Percentiles rank a stretch among this genome's conserved stretches.
These are phyloP conservation scores for Trachelus stipa DNA, from an alignment of 2,888 invertebrate species.

Conservation along the genomic window DNA sequence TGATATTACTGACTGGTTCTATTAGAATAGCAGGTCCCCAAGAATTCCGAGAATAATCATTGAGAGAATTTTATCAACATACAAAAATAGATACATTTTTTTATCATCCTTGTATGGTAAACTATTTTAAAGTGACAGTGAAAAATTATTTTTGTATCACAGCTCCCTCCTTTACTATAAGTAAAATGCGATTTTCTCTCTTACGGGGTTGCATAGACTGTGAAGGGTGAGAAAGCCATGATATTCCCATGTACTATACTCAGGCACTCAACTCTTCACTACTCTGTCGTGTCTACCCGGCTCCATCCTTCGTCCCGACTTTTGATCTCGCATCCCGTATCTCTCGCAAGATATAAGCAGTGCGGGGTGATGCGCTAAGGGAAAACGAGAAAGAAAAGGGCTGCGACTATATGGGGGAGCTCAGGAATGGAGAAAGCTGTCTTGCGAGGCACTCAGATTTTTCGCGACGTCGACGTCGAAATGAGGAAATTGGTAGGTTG, in stretches of 20 bases:
- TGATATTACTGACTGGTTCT: background rate
- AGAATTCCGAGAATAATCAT: background rate
- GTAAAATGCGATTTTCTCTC: background rate
- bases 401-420: background rate
- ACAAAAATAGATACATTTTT: background rate
- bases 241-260: background rate
- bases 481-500: background rate
- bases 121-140: background rate
- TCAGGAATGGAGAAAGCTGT: background rate
- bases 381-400: background rate
- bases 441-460: background rate
- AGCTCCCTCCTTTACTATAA: background rate
- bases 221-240: background rate
- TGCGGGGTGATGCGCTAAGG: background rate
- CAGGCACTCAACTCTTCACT: background rate
- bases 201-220: background rate
- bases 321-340: background rate
- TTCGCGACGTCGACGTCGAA: background rate
- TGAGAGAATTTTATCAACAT: background rate
- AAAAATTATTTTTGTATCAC: background rate
- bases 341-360: background rate
- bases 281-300: background rate
- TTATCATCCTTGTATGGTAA: background rate
- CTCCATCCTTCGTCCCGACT: background rate
- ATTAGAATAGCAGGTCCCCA: background rate